phyloP scores from a whole-genome alignment of 2,113 vertebrate species.

The Apodemus speciosus region DNA sequence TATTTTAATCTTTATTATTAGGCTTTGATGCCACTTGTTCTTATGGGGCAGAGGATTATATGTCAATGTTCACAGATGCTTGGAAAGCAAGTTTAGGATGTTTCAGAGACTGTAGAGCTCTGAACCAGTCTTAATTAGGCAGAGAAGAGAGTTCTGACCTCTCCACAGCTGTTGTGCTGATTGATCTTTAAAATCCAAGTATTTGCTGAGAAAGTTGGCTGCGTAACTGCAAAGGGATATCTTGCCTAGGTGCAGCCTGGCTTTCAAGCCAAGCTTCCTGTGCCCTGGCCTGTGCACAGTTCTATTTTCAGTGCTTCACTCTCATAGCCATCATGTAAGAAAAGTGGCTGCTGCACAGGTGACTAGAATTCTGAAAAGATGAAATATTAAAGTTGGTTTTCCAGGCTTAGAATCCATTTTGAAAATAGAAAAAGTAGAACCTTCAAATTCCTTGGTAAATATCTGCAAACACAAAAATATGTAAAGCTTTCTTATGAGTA shows the following conservation, averaged over 20 bases:
- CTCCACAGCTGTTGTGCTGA: rapidly evolving
- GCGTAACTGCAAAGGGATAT: neutral
- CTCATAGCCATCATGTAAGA: neutral
- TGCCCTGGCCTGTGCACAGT: too few relatives aligned
- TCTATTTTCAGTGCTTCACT: neutral
- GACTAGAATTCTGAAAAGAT: neutral
- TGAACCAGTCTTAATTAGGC: neutral
- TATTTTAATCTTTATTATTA: neutral
- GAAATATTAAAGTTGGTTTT: neutral
- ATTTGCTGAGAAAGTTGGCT: neutral
- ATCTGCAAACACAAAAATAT: neutral
- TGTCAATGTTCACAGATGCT: neutral
- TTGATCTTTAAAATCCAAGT: neutral
- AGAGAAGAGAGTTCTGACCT: neutral
- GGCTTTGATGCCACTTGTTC: neutral
- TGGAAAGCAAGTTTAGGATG: too few relatives aligned
- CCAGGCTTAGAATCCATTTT: neutral
- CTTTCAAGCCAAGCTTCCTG: neutral
- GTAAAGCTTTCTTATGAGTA: neutral
- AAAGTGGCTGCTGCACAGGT: neutral
- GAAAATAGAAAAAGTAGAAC: neutral
- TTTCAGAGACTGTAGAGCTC: neutral
- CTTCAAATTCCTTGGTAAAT: neutral
- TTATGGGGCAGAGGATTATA: neutral
- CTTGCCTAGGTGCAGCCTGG: neutral